phyloP scores from a whole-genome alignment of 2,888 invertebrate species.

The Oxyscelio sp. region DNA sequence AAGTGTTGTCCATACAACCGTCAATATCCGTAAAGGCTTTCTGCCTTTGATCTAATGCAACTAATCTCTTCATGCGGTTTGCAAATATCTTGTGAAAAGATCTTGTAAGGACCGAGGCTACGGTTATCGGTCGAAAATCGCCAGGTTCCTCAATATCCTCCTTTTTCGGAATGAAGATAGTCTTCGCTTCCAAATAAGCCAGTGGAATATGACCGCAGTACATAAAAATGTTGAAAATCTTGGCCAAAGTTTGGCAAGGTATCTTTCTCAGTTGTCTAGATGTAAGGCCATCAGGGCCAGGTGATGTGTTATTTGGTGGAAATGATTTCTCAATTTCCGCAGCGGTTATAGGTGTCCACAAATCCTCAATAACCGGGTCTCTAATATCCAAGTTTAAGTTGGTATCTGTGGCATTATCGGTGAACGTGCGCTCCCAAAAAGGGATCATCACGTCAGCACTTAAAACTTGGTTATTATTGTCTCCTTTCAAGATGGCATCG shows the following conservation, averaged over 20 bases:
- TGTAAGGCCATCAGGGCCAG: conserved; percentile 72
- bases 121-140: conserved; percentile 36
- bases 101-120: conserved; percentile 17
- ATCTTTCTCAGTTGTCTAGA: conserved; percentile 41
- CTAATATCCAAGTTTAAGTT: no score
- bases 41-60: conserved; percentile 63
- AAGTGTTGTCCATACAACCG: conserved; percentile 74
- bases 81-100: conserved; percentile 72
- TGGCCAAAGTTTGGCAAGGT: conserved; percentile 29
- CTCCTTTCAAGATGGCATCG: neutral
- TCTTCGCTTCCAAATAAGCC: neutral
- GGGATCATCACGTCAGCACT: conserved; percentile 15
- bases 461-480: neutral
- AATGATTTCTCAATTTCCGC: conserved; percentile 43
- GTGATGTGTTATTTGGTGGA: conserved; percentile 24
- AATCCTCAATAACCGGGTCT: neutral
- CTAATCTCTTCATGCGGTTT: neutral
- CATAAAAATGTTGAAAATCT: conserved; percentile 62
- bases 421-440: conserved; percentile 52
- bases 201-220: neutral
- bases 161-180: conserved; percentile 36
- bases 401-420: no score
- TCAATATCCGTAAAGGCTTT: conserved; percentile 69
- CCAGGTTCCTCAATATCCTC: neutral
- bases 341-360: conserved; percentile 42